These are phyloP conservation scores for Cygnus olor DNA, from an alignment of 2,797 vertebrate species.

Conservation along the genomic window DNA sequence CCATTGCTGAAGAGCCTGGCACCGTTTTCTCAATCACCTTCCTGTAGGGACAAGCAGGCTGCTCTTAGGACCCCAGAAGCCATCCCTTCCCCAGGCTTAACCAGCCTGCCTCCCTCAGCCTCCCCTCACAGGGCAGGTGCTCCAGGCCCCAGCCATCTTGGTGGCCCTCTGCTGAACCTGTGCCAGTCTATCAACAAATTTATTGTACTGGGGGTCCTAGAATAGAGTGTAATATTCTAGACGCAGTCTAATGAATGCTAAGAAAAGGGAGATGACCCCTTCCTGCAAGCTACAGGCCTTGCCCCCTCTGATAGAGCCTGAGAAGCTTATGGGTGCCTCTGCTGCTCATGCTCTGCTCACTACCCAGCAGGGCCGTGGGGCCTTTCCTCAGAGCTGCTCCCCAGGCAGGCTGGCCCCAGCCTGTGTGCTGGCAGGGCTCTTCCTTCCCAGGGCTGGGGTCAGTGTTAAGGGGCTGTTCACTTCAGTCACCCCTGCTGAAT, in stretches of 20 bases:
- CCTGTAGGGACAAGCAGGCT: neutral
- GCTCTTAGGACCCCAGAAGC: neutral
- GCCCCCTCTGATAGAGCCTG: neutral
- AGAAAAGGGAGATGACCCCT: neutral
- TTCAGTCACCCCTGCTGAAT: neutral
- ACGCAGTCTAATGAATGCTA: neutral
- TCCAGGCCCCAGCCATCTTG: fast-evolving
- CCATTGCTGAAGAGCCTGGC: neutral
- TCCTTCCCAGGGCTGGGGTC: neutral
- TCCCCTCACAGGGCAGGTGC: neutral
- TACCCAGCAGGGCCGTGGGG: neutral
- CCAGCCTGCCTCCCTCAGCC: neutral
- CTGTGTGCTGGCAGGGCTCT: neutral
- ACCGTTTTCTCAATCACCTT: neutral
- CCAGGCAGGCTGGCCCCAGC: neutral
- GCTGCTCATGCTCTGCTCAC: neutral
- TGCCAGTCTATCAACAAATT: neutral
- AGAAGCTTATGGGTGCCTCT: neutral
- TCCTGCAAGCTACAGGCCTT: neutral
- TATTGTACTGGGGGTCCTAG: neutral
- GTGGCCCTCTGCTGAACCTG: neutral
- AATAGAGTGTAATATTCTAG: neutral
- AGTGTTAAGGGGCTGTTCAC: neutral
- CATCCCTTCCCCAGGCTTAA: neutral
- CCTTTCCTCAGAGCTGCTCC: neutral